Percentiles rank a stretch among this genome's conserved stretches.
phyloP scores from a whole-genome alignment of 2,888 invertebrate species.

The Ypsolopha scabrella region DNA sequence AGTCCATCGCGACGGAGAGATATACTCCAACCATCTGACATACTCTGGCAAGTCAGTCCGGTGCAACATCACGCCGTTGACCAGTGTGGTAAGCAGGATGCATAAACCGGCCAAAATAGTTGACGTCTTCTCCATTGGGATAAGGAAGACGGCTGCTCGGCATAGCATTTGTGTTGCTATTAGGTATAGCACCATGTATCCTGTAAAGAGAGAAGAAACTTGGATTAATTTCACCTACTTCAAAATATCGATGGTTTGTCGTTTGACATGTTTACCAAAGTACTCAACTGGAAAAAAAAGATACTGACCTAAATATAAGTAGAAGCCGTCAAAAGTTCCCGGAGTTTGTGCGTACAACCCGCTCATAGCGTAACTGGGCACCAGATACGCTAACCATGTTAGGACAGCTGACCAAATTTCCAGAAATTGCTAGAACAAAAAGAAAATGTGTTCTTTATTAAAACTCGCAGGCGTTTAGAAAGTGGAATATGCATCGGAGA shows the following conservation, averaged over 20 bases:
- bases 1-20: slow-evolving; percentile 81
- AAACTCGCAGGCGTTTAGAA: too few species aligned
- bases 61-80: slow-evolving; percentile 78
- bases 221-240: background rate
- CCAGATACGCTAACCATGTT: slow-evolving; percentile 85
- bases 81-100: slow-evolving; percentile 72
- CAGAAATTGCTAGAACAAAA: slow-evolving; percentile 74
- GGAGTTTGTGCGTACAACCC: slow-evolving; percentile 80
- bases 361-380: slow-evolving; percentile 92
- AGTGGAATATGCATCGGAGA: too few species aligned
- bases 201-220: slow-evolving; percentile 39
- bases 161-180: slow-evolving; percentile 77
- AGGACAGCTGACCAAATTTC: slow-evolving; percentile 83
- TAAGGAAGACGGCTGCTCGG: slow-evolving; percentile 75
- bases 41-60: slow-evolving; percentile 75
- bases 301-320: slow-evolving; percentile 75
- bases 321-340: slow-evolving; percentile 76
- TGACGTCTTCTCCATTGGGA: slow-evolving; percentile 75
- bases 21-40: slow-evolving; percentile 74
- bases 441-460: background rate
- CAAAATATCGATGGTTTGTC: background rate
- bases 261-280: background rate
- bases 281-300: background rate
- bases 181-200: slow-evolving; percentile 78
- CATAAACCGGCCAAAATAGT: slow-evolving; percentile 72